Percentiles rank a stretch among this genome's conserved stretches.
phyloP scores from a whole-genome alignment of 2,888 invertebrate genomes.

The Artemia sp. region DNA sequence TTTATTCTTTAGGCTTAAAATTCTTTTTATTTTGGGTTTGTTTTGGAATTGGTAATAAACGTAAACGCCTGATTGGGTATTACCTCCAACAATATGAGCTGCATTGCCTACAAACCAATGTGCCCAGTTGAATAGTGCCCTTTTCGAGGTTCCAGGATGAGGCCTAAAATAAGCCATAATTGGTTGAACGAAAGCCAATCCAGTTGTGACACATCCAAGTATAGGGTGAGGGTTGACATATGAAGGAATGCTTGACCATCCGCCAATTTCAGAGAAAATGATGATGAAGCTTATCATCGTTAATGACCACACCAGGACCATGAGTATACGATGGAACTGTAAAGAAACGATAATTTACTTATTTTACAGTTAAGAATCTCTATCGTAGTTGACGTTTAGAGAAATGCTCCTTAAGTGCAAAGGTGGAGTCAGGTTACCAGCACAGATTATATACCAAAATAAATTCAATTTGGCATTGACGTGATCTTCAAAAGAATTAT shows the following conservation, averaged over 20 bases:
- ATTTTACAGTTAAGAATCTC: too few species aligned
- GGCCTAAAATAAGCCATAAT: slow-evolving; percentile 72
- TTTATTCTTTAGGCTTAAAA: not conserved
- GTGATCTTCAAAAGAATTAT: too few species aligned
- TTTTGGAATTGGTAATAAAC: slow-evolving; percentile 19
- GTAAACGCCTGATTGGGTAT: slow-evolving; percentile 32
- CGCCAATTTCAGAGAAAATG: slow-evolving; percentile 61
- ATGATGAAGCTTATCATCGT: slow-evolving; percentile 59
- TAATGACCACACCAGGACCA: slow-evolving; percentile 60
- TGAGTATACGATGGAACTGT: slow-evolving; percentile 70
- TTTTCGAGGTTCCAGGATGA: slow-evolving; percentile 56
- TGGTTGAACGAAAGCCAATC: slow-evolving; percentile 66
- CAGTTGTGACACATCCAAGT: slow-evolving; percentile 56
- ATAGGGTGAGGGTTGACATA: slow-evolving; percentile 65
- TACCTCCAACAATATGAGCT: slow-evolving; percentile 70
- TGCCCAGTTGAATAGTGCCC: slow-evolving; percentile 73
- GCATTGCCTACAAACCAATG: slow-evolving; percentile 77
- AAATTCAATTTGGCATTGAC: too few species aligned
- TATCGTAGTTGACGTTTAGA: too few species aligned
- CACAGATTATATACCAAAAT: too few species aligned
- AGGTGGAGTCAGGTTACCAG: too few species aligned
- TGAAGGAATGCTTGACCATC: slow-evolving; percentile 40
- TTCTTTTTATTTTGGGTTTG: not conserved
- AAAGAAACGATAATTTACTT: slow-evolving; percentile 24
- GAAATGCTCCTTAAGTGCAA: too few species aligned